A percentile compares a stretch with the other conserved stretches of the same genome.
Conservation (phyloP, 2,113 vertebrate genomes). For the Tautogolabrus adspersus region DNA sequence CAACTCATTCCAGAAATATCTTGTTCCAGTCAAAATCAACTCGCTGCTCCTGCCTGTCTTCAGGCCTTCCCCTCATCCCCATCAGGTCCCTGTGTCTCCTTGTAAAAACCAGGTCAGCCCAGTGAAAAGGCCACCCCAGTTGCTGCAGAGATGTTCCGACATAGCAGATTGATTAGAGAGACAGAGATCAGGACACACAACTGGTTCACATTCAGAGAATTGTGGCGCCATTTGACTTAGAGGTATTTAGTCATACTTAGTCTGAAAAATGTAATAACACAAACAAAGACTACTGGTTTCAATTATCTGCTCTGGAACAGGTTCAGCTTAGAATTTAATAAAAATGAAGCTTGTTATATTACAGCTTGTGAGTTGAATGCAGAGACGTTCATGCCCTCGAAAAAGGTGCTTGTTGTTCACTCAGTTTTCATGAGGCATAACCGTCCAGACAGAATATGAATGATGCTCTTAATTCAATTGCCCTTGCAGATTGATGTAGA, state of each 20-base stretch:
- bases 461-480: conserved; percentile 37
- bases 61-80: conserved; percentile 13
- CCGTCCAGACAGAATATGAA: conserved; percentile 38
- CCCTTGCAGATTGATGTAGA: conserved; percentile 10
- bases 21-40: conserved; percentile 64
- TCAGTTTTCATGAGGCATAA: conserved; percentile 24
- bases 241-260: conserved; percentile 55
- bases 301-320: conserved; percentile 40
- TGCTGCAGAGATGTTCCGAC: conserved; percentile 39
- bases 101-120: not conserved
- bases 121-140: conserved; percentile 24
- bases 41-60: conserved; percentile 22
- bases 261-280: conserved; percentile 35
- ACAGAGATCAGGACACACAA: conserved; percentile 48
- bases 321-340: conserved; percentile 1
- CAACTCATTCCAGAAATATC: conserved; percentile 43
- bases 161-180: conserved; percentile 19
- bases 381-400: not conserved
- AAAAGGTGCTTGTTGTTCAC: not conserved
- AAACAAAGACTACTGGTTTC: conserved; percentile 45
- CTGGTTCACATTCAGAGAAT: conserved; percentile 31
- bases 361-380: not conserved
- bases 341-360: conserved; percentile 1
- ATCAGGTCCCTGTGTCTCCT: conserved; percentile 1
- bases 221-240: conserved; percentile 48